These are phyloP conservation scores for Epinotia ramella DNA, from an alignment of 2,888 invertebrate genomes.

Conservation along the genomic window DNA sequence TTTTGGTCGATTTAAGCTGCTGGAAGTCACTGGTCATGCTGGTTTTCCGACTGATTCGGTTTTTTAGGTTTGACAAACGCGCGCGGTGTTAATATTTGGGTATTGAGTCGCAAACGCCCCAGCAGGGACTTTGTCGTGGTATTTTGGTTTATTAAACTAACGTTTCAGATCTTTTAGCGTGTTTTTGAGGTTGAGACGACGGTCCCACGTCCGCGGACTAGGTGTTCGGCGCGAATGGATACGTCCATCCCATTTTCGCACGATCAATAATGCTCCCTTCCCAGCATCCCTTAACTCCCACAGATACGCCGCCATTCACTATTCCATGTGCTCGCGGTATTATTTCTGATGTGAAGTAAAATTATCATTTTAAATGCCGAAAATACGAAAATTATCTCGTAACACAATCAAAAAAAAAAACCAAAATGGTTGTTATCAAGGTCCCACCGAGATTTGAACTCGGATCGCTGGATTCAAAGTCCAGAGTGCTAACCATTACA, in stretches of 20 bases:
- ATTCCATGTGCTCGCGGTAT: constrained; percentile 36
- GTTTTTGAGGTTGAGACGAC: constrained; percentile 75
- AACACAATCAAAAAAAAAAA: constrained; percentile 32
- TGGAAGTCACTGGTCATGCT: constrained; percentile 55
- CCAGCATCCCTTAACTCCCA: constrained; percentile 83
- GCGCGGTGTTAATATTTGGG: constrained; percentile 43
- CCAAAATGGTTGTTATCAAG: constrained; percentile 52
- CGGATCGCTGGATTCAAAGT: constrained; percentile 86
- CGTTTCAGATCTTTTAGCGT: constrained; percentile 71
- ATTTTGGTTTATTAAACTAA: constrained; percentile 64
- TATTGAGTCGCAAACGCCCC: constrained; percentile 49
- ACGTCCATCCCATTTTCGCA: constrained; percentile 82
- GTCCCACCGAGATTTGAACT: constrained; percentile 85
- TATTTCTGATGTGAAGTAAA: constrained; percentile 8
- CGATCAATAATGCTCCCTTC: constrained; percentile 86
- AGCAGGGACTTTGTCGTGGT: constrained; percentile 52
- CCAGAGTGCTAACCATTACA: constrained; percentile 87
- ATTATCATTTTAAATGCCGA: neutral
- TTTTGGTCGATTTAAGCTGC: constrained; percentile 47
- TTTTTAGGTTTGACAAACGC: constrained; percentile 49
- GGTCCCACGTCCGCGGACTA: constrained; percentile 79
- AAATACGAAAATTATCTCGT: neutral
- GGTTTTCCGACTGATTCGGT: constrained; percentile 52
- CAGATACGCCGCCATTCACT: constrained; percentile 55
- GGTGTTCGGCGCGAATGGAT: constrained; percentile 81